These are phyloP conservation scores for Anolis sagrei DNA, from an alignment of 2,113 vertebrate species.

Conservation along the genomic window DNA sequence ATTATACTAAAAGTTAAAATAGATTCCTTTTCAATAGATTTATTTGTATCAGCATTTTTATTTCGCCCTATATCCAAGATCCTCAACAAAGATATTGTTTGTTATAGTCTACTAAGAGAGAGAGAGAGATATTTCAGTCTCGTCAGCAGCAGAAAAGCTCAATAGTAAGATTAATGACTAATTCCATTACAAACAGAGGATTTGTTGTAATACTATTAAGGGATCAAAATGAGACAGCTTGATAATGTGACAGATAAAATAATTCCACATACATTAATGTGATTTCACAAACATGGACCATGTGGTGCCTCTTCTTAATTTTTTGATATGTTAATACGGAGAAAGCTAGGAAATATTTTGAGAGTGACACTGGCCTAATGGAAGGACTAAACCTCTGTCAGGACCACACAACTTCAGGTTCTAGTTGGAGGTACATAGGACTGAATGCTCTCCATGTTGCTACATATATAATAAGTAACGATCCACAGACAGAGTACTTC, in stretches of 20 bases:
- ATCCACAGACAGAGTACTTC: not conserved
- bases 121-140: slow-evolving; percentile 7
- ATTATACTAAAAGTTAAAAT: not conserved
- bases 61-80: too few species aligned
- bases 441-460: not conserved
- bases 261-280: not conserved
- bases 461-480: not conserved
- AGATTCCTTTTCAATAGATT: not conserved
- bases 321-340: not conserved
- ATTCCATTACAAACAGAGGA: slow-evolving; percentile 51
- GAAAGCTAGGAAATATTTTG: not conserved
- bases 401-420: not conserved
- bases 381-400: not conserved
- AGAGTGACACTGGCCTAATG: not conserved
- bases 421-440: not conserved
- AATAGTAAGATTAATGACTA: slow-evolving; percentile 49
- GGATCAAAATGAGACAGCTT: slow-evolving; percentile 45
- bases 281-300: rapidly evolving
- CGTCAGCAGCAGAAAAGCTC: not conserved
- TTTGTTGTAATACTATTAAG: slow-evolving; percentile 60
- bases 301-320: not conserved
- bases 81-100: not conserved
- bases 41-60: too few species aligned
- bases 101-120: not conserved
- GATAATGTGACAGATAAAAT: slow-evolving; percentile 38